phyloP scores from a whole-genome alignment of 2,888 invertebrate species.

The Erebia aethiops region DNA sequence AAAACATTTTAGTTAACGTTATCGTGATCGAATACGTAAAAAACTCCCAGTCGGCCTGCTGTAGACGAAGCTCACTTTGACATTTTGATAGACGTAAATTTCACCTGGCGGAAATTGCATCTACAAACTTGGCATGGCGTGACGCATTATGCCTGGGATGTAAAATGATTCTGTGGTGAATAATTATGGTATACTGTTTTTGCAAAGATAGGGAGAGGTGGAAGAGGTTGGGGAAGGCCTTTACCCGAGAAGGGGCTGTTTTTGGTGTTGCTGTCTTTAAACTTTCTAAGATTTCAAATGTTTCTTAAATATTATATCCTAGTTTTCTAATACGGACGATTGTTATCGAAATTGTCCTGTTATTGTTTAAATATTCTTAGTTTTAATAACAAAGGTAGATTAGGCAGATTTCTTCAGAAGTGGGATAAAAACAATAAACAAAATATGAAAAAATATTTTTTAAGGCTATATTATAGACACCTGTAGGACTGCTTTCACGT shows the following conservation, averaged over 20 bases:
- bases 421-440: background rate
- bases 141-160: background rate
- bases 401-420: background rate
- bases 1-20: no score
- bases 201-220: no score
- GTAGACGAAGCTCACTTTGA: background rate
- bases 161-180: background rate
- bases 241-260: no score
- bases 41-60: background rate
- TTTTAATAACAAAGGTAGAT: background rate
- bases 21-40: background rate
- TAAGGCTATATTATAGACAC: background rate
- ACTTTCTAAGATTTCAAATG: background rate
- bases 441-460: background rate
- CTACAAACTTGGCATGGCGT: background rate
- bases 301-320: background rate
- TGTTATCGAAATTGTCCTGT: background rate
- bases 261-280: background rate
- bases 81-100: slow-evolving; percentile 12
- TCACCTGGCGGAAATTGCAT: slow-evolving; percentile 3
- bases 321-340: background rate
- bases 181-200: background rate
- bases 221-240: no score
- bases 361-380: no score
- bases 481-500: background rate